Evolutionary conservation across 2,113 vertebrate genomes (phyloP).

Genomic region (Clarias batrachus): DNA sequence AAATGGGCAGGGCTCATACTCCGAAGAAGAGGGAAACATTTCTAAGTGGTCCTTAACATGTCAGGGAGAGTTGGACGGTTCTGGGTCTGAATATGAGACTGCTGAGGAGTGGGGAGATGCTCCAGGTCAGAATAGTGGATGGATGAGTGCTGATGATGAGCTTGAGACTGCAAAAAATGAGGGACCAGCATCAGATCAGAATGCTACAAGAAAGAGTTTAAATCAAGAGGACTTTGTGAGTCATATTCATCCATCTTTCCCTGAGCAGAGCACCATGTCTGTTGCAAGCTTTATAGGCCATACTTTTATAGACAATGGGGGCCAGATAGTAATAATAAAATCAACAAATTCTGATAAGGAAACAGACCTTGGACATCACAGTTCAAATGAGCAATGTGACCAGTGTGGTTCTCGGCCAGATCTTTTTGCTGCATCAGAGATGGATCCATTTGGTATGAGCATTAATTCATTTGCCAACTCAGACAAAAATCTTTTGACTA

Average conservation of each 20-base stretch:
- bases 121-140: constrained; percentile 58
- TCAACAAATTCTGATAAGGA: neutral
- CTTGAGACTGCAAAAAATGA: constrained; percentile 40
- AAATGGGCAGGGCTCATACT: constrained; percentile 17
- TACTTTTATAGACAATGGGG: constrained; percentile 28
- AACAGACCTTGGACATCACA: neutral
- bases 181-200: constrained; percentile 13
- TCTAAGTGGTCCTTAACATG: constrained; percentile 40
- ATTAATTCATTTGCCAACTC: constrained; percentile 35
- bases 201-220: neutral
- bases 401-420: constrained; percentile 33
- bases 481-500: neutral
- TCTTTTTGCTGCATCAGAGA: constrained; percentile 32
- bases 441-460: constrained; percentile 36
- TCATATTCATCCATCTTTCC: neutral
- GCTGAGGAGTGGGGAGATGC: constrained; percentile 70
- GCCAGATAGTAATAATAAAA: constrained; percentile 13
- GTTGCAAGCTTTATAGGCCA: constrained; percentile 14
- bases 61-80: constrained; percentile 63
- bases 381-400: constrained; percentile 19
- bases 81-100: constrained; percentile 71
- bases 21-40: constrained; percentile 36
- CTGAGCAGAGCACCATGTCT: constrained; percentile 5
- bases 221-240: constrained; percentile 29
- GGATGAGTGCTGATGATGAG: constrained; percentile 65